Conservation (phyloP, 1,140 invertebrate genomes). For the Papilio machaon region DNA sequence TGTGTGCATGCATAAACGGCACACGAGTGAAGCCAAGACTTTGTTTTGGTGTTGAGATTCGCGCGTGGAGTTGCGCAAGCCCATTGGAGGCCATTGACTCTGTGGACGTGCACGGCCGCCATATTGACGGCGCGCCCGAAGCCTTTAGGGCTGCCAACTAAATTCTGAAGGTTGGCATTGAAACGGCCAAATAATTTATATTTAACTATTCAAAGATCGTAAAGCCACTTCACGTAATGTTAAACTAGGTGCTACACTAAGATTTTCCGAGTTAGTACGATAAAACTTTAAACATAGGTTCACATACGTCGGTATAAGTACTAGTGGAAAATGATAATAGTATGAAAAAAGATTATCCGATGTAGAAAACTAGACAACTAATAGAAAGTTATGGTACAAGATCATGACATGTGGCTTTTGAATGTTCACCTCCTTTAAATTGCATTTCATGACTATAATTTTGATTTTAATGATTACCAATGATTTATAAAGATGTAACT, state of each 20-base stretch:
- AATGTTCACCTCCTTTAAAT: neutral
- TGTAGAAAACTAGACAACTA: too few relatives aligned
- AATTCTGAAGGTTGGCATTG: conserved; percentile 13
- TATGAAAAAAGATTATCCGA: neutral
- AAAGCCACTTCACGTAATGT: neutral
- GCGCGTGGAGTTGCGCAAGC: conserved; percentile 80
- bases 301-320: too few relatives aligned
- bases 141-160: conserved; percentile 20
- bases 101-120: conserved; percentile 67
- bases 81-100: conserved; percentile 80
- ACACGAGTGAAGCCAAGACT: conserved; percentile 61
- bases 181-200: neutral
- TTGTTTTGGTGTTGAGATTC: conserved; percentile 80
- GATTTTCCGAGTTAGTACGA: too few relatives aligned
- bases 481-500: too few relatives aligned
- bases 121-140: conserved; percentile 64
- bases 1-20: conserved; percentile 42
- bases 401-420: too few relatives aligned
- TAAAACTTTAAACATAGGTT: too few relatives aligned
- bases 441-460: too few relatives aligned
- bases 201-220: neutral
- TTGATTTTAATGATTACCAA: too few relatives aligned
- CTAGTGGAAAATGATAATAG: neutral
- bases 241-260: neutral
- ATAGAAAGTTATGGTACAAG: too few relatives aligned